Conservation (phyloP, 1,140 invertebrate genomes). For the Drosophila teissieri region DNA sequence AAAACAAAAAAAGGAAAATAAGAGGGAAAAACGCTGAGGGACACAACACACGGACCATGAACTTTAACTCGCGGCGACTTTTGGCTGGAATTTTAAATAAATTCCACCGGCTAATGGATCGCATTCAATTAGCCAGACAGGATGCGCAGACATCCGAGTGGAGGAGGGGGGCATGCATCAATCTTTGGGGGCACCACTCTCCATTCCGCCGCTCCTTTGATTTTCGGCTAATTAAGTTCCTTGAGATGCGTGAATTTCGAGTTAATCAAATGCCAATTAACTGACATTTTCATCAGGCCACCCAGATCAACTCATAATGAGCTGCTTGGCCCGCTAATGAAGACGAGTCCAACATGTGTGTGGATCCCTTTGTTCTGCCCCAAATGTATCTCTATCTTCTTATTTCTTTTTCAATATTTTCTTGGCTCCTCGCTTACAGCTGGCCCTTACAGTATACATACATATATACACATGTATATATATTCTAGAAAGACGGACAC, state of each 20-base stretch:
- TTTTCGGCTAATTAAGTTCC: slow-evolving; percentile 42
- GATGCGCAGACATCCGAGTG: neutral
- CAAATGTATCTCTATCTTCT: slow-evolving; percentile 2
- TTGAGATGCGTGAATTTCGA: slow-evolving; percentile 39
- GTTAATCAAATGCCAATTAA: slow-evolving; percentile 58
- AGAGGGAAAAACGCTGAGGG: neutral
- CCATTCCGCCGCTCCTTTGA: neutral
- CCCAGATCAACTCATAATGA: slow-evolving; percentile 15
- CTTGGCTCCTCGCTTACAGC: neutral
- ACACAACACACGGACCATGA: neutral
- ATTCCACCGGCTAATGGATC: slow-evolving; percentile 38
- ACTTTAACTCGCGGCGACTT: slow-evolving; percentile 16
- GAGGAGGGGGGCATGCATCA: slow-evolving; percentile 17
- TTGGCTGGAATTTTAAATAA: slow-evolving; percentile 18
- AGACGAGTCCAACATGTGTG: neutral
- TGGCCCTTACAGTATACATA: neutral
- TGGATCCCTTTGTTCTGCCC: slow-evolving; percentile 12
- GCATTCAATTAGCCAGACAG: slow-evolving; percentile 47
- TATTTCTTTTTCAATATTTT: neutral
- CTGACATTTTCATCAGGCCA: slow-evolving; percentile 26
- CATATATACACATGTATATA: neutral
- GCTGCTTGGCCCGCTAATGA: slow-evolving; percentile 12
- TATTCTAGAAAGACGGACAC: slow-evolving; percentile 4
- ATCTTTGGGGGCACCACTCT: slow-evolving; percentile 10
- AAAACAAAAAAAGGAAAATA: neutral